phyloP scores from a whole-genome alignment of 2,113 vertebrate species.

The Petrocephalus zakoni region DNA sequence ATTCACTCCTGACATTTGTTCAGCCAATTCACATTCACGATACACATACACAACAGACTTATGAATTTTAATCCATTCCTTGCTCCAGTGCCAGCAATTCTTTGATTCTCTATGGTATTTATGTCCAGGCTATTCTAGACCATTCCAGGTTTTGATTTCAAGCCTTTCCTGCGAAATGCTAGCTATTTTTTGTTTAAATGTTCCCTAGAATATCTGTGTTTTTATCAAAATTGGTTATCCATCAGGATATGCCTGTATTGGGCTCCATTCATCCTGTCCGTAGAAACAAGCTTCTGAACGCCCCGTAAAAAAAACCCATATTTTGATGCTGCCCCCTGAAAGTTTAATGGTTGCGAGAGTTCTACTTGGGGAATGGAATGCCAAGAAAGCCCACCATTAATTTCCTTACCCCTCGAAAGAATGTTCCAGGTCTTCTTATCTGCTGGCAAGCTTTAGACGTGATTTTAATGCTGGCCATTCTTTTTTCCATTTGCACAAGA shows the following conservation, averaged over 20 bases:
- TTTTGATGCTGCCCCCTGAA: not conserved
- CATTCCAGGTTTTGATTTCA: not conserved
- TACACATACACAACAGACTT: not conserved
- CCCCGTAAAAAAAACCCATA: not conserved
- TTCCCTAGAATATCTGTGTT: not conserved
- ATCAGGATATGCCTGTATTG: not conserved
- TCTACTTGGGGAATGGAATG: not conserved
- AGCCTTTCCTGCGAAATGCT: not conserved
- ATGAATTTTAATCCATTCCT: not conserved
- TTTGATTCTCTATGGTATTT: not conserved
- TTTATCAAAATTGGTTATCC: not conserved
- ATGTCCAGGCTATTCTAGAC: not conserved
- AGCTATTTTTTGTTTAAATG: not conserved
- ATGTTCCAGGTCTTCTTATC: not conserved
- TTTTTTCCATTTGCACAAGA: not conserved
- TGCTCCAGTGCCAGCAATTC: not conserved
- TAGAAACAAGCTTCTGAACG: not conserved
- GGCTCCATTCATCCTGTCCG: not conserved
- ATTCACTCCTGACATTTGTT: not conserved
- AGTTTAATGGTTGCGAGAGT: not conserved
- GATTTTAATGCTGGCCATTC: not conserved
- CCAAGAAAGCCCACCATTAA: not conserved
- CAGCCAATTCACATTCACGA: not conserved
- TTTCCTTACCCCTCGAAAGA: not conserved
- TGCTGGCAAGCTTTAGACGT: not conserved